Conservation (phyloP, 2,113 vertebrate genomes). For the Anolis carolinensis region DNA sequence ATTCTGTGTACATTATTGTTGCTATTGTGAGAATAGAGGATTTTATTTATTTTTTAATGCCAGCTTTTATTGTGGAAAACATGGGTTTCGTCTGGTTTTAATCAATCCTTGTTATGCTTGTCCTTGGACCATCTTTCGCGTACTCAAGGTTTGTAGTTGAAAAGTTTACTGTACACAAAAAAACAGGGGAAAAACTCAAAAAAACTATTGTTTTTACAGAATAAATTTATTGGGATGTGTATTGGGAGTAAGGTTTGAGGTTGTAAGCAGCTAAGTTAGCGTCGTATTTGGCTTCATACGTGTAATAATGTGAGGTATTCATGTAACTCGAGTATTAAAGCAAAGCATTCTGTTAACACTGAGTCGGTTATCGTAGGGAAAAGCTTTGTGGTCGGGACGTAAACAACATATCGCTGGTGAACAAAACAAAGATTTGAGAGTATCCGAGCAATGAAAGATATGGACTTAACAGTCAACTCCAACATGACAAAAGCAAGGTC, state of each 20-base stretch:
- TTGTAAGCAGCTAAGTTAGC: conserved; percentile 80
- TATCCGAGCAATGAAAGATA: conserved; percentile 15
- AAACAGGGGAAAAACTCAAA: conserved; percentile 73
- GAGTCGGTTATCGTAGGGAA: conserved; percentile 76
- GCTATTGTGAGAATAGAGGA: conserved; percentile 83
- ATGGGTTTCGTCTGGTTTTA: conserved; percentile 79
- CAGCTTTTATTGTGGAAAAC: conserved; percentile 81
- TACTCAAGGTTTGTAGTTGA: conserved; percentile 94
- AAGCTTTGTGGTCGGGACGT: conserved; percentile 73
- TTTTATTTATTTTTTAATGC: conserved; percentile 89
- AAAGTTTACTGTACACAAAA: conserved; percentile 86
- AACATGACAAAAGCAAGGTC: conserved; percentile 38
- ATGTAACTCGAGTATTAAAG: conserved; percentile 85
- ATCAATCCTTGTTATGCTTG: conserved; percentile 84
- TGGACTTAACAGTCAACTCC: conserved; percentile 36
- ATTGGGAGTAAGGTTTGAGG: conserved; percentile 81
- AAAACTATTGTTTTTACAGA: conserved; percentile 97
- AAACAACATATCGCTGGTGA: too few relatives aligned
- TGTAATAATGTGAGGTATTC: conserved; percentile 83
- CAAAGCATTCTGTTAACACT: conserved; percentile 80
- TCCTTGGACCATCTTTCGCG: conserved; percentile 87
- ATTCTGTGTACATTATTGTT: conserved; percentile 81
- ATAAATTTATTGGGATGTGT: conserved; percentile 97
- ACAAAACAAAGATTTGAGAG: conserved; percentile 20
- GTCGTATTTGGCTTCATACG: conserved; percentile 81